A percentile compares a stretch with the other conserved stretches of the same genome.
phyloP scores from a whole-genome alignment of 1,140 invertebrate genomes.

The Linepithema humile region DNA sequence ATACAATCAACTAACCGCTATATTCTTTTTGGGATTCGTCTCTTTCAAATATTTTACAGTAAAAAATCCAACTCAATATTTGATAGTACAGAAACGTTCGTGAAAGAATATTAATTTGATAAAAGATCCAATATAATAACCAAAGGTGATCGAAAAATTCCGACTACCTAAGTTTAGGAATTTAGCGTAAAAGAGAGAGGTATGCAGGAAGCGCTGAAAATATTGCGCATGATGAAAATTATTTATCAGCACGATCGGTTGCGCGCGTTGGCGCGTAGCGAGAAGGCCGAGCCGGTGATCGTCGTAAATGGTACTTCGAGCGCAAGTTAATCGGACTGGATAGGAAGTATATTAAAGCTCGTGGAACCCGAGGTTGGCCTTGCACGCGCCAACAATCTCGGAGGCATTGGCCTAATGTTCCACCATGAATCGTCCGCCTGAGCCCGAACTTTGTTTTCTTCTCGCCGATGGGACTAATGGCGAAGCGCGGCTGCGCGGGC shows the following conservation, averaged over 20 bases:
- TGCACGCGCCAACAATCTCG: constrained; percentile 66
- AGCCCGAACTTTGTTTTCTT: constrained; percentile 46
- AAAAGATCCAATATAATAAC: neutral
- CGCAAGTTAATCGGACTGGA: constrained; percentile 53
- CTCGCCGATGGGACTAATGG: constrained; percentile 31
- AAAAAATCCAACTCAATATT: too few species aligned
- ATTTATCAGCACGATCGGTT: neutral
- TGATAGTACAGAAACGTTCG: too few species aligned
- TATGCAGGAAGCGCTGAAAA: neutral
- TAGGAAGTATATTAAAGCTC: constrained; percentile 45
- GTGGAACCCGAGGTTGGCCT: constrained; percentile 45
- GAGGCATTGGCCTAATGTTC: constrained; percentile 67
- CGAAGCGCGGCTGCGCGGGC: constrained; percentile 65
- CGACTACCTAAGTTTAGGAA: neutral
- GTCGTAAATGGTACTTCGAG: constrained; percentile 49
- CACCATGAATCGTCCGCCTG: constrained; percentile 54
- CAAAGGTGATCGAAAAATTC: neutral
- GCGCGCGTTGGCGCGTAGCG: neutral
- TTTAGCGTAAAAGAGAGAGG: neutral
- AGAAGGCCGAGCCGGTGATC: neutral
- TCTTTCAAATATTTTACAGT: too few species aligned
- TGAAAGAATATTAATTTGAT: too few species aligned
- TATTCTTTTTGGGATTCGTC: too few species aligned
- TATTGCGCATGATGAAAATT: neutral
- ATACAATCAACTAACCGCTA: neutral